Base-by-base conservation (phyloP, 2,888 invertebrate genomes). In the Prosopocoilus inquinatus region DNA sequence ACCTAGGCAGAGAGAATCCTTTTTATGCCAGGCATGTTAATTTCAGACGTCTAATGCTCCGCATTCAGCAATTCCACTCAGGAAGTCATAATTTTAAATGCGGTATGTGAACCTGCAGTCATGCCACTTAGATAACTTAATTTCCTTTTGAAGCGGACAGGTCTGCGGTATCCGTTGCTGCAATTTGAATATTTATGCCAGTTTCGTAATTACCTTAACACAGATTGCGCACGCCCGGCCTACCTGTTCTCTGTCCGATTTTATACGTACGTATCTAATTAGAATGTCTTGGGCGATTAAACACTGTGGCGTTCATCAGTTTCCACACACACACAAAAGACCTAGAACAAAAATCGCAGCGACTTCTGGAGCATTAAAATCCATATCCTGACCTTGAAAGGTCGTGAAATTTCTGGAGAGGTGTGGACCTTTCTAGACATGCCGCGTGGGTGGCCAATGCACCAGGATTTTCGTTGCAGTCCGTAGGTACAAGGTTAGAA, bases 51-150 rank as follows among this genome's bases (percentile, higher is more conserved):
- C 15, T 16, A 41, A 41, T 41, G 12, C 16, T 8, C 16, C 16
- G 16, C 41, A 15, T 16, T n/a, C 39, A 20, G 47, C 35, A 53
- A 53, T 47, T 47, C 43, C 15, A 13, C 38, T 38, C 53, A 43
- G 55, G 59, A 61, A 59, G 59, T 55, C 51, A 59, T 61, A 61
- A 61, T 59, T 61, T 57, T 54, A 51, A 59, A 57, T 68, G 68
- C 64, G 66, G 67, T 64, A 67, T 65, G 67, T 61, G 67, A 68
- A 63, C 61, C 61, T 64, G 64, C 65, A 65, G 66, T 66, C 67
- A 62, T 66, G 66, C 67, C 65, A 64, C 63, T 65, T 64, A 66
- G 67, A 68, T 67, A 70, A 68, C 69, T 70, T 70, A 68, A 69
- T 70, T 69, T 68, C 64, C 67, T 66, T 28, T 65, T 63, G 61